Conservation (phyloP, 2,113 vertebrate species). For the Prunella himalayana region DNA sequence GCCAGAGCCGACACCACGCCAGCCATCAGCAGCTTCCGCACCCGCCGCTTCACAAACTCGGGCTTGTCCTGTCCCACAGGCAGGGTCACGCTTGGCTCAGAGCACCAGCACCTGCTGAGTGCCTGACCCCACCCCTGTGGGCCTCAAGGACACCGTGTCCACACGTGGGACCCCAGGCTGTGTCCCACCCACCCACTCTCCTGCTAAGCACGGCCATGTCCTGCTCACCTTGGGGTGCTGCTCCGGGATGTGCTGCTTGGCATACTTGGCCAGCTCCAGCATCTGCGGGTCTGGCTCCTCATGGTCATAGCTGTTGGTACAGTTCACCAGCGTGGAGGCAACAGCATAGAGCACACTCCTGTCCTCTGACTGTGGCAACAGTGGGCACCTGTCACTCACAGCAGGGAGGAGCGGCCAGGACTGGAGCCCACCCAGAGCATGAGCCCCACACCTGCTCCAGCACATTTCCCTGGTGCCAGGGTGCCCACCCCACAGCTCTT, state of each 20-base stretch:
- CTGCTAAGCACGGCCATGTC: rapidly evolving
- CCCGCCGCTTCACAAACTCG: constrained; percentile 79
- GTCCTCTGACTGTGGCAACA: constrained; percentile 82
- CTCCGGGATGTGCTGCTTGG: constrained; percentile 94
- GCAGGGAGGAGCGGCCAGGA: background rate
- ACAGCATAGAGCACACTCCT: constrained; percentile 91
- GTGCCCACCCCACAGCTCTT: rapidly evolving
- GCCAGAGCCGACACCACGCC: constrained; percentile 90
- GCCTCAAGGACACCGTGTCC: background rate
- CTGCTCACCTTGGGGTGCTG: constrained; percentile 91
- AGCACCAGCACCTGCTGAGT: background rate
- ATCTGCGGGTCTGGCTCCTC: constrained; percentile 94
- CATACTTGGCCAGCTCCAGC: constrained; percentile 96
- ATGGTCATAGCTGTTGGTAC: constrained; percentile 93
- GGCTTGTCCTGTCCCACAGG: constrained; percentile 80
- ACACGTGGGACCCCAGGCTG: rapidly evolving
- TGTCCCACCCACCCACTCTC: rapidly evolving
- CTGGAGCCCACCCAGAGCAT: rapidly evolving
- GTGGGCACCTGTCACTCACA: rapidly evolving
- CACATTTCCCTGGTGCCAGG: background rate
- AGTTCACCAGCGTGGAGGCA: constrained; percentile 92
- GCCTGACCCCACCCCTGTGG: rapidly evolving
- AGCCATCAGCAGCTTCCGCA: constrained; percentile 84
- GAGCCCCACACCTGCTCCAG: background rate
- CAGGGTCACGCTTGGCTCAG: rapidly evolving